Evolutionary conservation across 2,113 vertebrate species (phyloP), one percentile per base, ranked within the genome.

Genomic region (Myotis brandtii): DNA sequence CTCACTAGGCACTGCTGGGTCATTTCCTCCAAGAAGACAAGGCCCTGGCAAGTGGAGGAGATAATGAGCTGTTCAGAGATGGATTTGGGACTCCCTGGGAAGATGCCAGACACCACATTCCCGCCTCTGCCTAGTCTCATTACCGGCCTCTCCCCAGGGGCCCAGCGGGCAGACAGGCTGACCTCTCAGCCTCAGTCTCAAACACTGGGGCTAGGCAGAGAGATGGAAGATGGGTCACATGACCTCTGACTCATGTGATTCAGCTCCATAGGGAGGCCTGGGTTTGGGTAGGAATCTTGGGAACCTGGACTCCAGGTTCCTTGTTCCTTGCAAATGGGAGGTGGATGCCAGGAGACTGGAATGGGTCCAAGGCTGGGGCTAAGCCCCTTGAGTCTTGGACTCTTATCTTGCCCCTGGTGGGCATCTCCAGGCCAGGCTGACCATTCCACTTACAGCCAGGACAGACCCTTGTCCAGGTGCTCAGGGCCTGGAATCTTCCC

Each of bases 81-180:
- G 11, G 59, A 75, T 50, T 83, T 50, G 73, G 87, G 73, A 69
- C 89, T 90, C 76, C 77, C 54, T 84, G 95, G 93, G 85, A 94
- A 95, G 50, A 67, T 89, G 77, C 77, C 72, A 94, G 89, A 97
- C 27, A 46, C 64, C 52, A 52, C 77, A 72, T 88, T 73, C 79
- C 81, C 0, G 1, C 73, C 43, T 93, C 70, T 86, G 86, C 56
- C 76, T 66, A 4, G 70, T 56, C 84, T 91, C 75, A 50, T 88
- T 79, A 48, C 46, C 5, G 30, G 14, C 40, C 3, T 67, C n/a
- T 84, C 90, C 82, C 77, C 46, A 23, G 77, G 59, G 69, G 62
- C 56, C 30, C 77, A 34, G 62, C 0, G 3, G n/a, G 34, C 54
- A 83, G 40, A 80, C 59, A 27, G 64, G 88, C 56, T 93, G 70